Evolutionary conservation across 2,888 invertebrate genomes (phyloP).

Genomic region (Smittia sp.): DNA sequence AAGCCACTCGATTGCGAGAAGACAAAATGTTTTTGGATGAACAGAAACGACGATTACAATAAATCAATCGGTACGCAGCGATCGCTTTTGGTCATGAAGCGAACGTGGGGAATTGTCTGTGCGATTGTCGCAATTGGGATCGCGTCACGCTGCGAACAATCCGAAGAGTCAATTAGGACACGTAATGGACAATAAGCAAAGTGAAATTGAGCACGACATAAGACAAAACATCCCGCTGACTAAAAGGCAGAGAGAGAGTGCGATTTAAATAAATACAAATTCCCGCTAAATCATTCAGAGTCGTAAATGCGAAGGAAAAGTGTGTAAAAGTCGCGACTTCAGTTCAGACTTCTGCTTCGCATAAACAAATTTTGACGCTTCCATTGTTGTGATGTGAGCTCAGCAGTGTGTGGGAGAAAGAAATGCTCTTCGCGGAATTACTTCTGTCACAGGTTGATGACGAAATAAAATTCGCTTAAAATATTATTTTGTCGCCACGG

Average conservation of each 20-base stretch:
- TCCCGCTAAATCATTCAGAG: not conserved
- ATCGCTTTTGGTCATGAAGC: too few species aligned
- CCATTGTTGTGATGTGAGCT: not conserved
- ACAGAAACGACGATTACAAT: not conserved
- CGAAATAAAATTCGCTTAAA: not conserved
- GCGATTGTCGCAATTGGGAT: not conserved
- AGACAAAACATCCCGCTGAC: slow-evolving; percentile 8
- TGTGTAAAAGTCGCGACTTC: slow-evolving; percentile 15
- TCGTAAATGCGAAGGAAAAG: not conserved
- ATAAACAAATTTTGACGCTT: slow-evolving; percentile 18
- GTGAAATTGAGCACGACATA: not conserved
- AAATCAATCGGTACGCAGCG: not conserved
- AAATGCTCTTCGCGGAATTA: not conserved
- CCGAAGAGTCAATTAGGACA: not conserved
- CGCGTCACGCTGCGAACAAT: not conserved
- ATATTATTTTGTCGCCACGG: not conserved
- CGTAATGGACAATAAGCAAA: not conserved
- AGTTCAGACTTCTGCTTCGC: slow-evolving; percentile 29
- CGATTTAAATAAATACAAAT: not conserved
- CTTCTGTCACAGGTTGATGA: not conserved
- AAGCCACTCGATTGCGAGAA: not conserved
- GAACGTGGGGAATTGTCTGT: not conserved
- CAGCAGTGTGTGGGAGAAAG: not conserved
- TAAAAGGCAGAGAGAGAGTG: not conserved
- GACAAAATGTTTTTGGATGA: not conserved